Evolutionary conservation across 2,113 vertebrate genomes (phyloP), one percentile per base, ranked within the genome.

Genomic region (Alexandromys fortis): DNA sequence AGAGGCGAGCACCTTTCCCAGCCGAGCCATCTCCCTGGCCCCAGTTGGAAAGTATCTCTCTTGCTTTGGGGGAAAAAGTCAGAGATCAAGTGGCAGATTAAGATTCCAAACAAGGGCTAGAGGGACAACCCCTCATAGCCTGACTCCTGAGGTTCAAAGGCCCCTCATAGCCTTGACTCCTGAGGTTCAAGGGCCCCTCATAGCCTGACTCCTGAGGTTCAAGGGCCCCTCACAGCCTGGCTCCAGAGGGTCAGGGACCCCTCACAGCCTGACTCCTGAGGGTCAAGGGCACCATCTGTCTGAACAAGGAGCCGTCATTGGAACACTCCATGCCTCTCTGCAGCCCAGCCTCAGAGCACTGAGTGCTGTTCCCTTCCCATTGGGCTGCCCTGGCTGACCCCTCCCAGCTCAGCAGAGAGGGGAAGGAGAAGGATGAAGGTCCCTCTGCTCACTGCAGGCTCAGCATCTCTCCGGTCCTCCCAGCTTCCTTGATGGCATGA

Each of bases 241-340:
- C 4, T 21, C 35, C 28, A 1, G 6, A 4, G 47, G 7, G 9
- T 24, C 45, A 55, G 0, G 0, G 12, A 6, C 1, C 1, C 3
- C 11, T 33, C 49, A 2, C 7, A 28, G 35, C 6, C 87, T 61
- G 16, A 1, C 3, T 13, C 26, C 26, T 6, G 11, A 3, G 47
- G 6, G 13, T 26, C n/a, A 58, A 1, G 0, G 10, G 17, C 3
- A 3, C 24, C 55, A 17, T 65, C 75, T 21, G 0, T 10, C 13
- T 38, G 24, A 9, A 52, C 12, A 52, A 26, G 42, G 67, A 72
- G 7, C 19, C 17, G 30, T 42, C 30, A 33, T 16, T 0, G 0
- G 2, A 4, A 35, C 14, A 0, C 12, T 26, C 49, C 28, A 17
- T 11, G 3, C 1, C 28, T 42, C 1, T 5, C 26, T 30, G 11